Conservation (phyloP, 2,797 vertebrate species). For the Lutjanus argentimaculatus region DNA sequence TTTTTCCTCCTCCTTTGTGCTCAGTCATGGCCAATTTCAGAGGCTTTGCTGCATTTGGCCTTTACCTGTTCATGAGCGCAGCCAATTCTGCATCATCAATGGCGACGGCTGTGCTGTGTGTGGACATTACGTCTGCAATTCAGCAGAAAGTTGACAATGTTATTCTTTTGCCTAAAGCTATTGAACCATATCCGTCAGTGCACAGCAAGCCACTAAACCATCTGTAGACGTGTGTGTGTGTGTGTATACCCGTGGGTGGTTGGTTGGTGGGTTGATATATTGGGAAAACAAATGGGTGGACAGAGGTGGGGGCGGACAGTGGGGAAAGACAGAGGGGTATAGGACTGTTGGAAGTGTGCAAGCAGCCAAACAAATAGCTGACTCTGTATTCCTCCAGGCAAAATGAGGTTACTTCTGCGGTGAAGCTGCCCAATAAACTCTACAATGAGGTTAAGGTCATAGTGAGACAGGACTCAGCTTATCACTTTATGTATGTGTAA, state of each 20-base stretch:
- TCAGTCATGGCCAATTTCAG: conserved; percentile 27
- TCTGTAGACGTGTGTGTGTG: conserved; percentile 28
- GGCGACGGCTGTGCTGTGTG: conserved; percentile 29
- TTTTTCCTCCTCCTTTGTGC: conserved; percentile 28
- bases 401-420: conserved; percentile 76
- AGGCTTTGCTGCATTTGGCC: conserved; percentile 26
- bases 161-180: conserved; percentile 60
- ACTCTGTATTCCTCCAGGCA: conserved; percentile 74
- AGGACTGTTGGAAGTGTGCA: conserved; percentile 43
- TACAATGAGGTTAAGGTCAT: conserved; percentile 78
- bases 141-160: conserved; percentile 67
- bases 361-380: conserved; percentile 77
- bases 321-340: conserved; percentile 29
- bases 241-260: conserved; percentile 14
- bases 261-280: conserved; percentile 36
- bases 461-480: conserved; percentile 67
- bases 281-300: conserved; percentile 51
- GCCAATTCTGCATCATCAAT: conserved; percentile 41
- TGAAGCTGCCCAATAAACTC: conserved; percentile 77
- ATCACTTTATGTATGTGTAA: conserved; percentile 64
- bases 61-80: conserved; percentile 37
- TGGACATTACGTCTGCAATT: conserved; percentile 58
- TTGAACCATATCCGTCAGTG: conserved; percentile 51
- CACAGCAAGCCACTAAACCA: conserved; percentile 43
- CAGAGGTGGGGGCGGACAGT: conserved; percentile 35